These are phyloP conservation scores for Aix galericulata DNA, from an alignment of 2,113 vertebrate genomes.

Conservation along the genomic window DNA sequence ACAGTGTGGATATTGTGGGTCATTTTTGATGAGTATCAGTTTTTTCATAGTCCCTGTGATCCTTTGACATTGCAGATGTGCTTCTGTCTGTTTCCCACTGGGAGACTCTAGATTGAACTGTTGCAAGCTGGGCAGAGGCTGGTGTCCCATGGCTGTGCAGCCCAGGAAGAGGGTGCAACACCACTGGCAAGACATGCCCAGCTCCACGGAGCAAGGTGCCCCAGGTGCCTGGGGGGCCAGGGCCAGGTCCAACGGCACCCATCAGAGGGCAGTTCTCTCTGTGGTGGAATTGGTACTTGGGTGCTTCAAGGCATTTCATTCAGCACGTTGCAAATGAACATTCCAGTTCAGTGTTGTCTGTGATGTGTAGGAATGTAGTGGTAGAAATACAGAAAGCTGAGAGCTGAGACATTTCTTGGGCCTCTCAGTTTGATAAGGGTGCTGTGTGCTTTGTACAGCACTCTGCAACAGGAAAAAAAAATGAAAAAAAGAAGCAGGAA, in stretches of 20 bases:
- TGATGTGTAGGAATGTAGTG: neutral
- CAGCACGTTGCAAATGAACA: fast-evolving
- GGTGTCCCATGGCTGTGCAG: neutral
- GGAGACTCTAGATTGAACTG: neutral
- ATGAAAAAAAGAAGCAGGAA: neutral
- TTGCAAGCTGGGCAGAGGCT: fast-evolving
- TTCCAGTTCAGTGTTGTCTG: neutral
- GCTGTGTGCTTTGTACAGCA: neutral
- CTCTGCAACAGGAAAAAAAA: neutral
- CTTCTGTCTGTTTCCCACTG: neutral
- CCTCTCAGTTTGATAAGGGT: neutral
- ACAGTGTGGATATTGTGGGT: fast-evolving
- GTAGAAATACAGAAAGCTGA: neutral
- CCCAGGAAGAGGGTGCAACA: neutral
- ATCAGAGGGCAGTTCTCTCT: fast-evolving
- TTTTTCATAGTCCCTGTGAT: neutral
- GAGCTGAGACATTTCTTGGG: neutral
- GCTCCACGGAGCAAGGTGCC: fast-evolving
- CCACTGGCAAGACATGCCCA: neutral
- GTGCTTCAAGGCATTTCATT: fast-evolving
- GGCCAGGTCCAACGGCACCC: neutral
- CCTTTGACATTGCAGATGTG: neutral
- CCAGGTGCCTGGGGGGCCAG: neutral
- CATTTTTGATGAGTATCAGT: neutral
- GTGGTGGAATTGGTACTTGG: neutral